A percentile compares a stretch with the other conserved stretches of the same genome.
phyloP scores from a whole-genome alignment of 2,797 vertebrate genomes.

The Falco novaeseelandiae region DNA sequence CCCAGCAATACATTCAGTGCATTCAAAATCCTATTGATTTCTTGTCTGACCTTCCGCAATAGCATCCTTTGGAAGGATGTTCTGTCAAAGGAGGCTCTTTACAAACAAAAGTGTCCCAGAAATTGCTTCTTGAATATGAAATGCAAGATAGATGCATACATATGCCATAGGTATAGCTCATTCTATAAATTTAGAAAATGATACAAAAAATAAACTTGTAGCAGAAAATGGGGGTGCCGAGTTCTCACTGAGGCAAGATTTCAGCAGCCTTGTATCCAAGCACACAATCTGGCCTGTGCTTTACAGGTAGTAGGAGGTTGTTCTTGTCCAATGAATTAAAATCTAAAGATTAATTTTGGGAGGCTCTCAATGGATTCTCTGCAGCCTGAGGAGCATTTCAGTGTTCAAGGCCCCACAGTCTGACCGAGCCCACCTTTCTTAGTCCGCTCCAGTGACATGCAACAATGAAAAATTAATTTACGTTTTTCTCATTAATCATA shows the following conservation, averaged over 20 bases:
- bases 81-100: not conserved
- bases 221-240: not conserved
- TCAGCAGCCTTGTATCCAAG: not conserved
- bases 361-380: not conserved
- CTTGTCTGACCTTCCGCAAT: conserved; percentile 53
- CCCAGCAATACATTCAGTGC: not conserved
- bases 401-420: fast-evolving
- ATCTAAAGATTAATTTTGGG: not conserved
- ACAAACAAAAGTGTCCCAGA: not conserved
- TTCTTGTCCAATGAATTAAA: not conserved
- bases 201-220: fast-evolving
- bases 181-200: not conserved
- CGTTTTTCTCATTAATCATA: not conserved
- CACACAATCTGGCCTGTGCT: not conserved
- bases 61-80: not conserved
- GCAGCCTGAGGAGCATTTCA: not conserved
- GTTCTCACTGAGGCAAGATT: not conserved
- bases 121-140: not conserved
- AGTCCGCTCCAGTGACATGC: not conserved
- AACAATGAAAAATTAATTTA: not conserved
- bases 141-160: not conserved
- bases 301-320: not conserved
- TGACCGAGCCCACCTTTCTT: not conserved
- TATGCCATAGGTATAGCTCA: not conserved
- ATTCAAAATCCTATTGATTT: conserved; percentile 53